Conservation (phyloP, 2,888 invertebrate species). For the Proisotoma minuta region DNA sequence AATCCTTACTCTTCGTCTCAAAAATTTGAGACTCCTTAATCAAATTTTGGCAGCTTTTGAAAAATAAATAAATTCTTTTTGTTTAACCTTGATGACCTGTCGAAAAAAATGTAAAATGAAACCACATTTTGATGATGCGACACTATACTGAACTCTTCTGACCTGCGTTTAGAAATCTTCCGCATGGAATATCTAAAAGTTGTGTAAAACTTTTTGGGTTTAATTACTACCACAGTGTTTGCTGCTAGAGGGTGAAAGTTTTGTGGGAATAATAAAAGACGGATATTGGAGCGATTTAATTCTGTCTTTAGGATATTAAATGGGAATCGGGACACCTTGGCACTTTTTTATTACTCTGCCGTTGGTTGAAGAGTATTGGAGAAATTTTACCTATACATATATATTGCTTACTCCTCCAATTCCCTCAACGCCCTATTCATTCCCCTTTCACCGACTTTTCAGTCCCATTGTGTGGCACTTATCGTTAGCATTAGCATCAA, state of each 20-base stretch:
- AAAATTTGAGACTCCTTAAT: too few relatives aligned
- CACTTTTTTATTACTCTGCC: conserved; percentile 12
- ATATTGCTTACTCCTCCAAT: neutral
- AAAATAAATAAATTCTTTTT: too few relatives aligned
- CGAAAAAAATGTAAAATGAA: too few relatives aligned
- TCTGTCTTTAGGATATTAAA: conserved; percentile 4
- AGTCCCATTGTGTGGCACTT: neutral
- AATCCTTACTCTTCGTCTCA: too few relatives aligned
- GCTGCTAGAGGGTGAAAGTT: neutral
- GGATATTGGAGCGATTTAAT: neutral
- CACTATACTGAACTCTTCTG: too few relatives aligned
- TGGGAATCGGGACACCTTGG: conserved; percentile 12
- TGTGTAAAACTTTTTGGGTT: conserved; percentile 27
- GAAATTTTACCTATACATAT: too few relatives aligned
- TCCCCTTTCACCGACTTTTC: neutral
- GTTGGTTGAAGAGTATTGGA: too few relatives aligned
- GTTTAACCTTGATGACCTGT: too few relatives aligned
- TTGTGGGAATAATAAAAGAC: neutral
- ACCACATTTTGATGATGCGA: too few relatives aligned
- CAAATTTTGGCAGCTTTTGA: too few relatives aligned
- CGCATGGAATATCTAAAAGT: neutral
- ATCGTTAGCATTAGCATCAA: conserved; percentile 17
- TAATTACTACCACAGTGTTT: conserved; percentile 30
- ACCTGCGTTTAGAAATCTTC: too few relatives aligned
- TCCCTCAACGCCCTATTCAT: neutral